Percentiles rank a stretch among this genome's conserved stretches.
Conservation (phyloP, 2,888 invertebrate genomes). For the Vesta saturnalis region DNA sequence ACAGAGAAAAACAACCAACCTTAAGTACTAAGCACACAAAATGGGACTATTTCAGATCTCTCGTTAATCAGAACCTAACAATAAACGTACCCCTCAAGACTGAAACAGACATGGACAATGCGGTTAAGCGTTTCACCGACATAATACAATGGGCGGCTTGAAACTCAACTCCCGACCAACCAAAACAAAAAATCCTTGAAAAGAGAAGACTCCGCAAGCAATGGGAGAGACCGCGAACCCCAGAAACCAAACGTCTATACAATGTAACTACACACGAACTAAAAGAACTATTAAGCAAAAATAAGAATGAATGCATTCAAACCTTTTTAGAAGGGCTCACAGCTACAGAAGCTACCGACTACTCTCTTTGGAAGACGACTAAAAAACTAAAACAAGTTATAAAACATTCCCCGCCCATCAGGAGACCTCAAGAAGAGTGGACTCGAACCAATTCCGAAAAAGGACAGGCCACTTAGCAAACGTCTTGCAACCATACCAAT, state of each 20-base stretch:
- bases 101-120: background rate
- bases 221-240: no score
- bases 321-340: background rate
- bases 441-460: background rate
- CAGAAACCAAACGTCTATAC: no score
- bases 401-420: background rate
- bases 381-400: background rate
- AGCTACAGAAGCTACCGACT: background rate
- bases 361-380: slow-evolving; percentile 3
- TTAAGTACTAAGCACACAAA: background rate
- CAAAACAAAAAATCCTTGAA: no score
- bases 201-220: no score
- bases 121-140: background rate
- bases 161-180: no score
- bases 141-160: background rate
- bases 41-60: background rate
- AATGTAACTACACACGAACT: no score
- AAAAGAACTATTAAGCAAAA: background rate
- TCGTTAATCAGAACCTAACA: background rate
- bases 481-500: background rate
- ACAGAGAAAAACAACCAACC: background rate
- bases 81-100: no score
- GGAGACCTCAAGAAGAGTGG: background rate
- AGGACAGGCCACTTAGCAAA: background rate
- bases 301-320: background rate